Evolutionary conservation across 2,113 vertebrate species (phyloP), one percentile per base, ranked within the genome.

Genomic region (Toxotes jaculatrix): DNA sequence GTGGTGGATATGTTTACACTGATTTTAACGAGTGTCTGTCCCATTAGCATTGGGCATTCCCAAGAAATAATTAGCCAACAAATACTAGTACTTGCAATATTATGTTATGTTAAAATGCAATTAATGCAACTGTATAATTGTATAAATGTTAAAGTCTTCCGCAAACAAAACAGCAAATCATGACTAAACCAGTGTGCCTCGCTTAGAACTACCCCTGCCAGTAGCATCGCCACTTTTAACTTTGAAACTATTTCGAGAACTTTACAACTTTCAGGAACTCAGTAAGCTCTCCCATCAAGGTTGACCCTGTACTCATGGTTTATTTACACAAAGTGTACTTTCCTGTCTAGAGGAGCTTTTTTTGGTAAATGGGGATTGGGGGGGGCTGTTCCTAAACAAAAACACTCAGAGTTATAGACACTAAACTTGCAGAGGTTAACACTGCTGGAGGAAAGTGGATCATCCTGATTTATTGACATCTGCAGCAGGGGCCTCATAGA

Each of bases 311-410:
- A 38, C 14, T 68, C 45, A 34, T 70, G 62, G 19, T 49, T 76
- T 77, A 19, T 85, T 82, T n/a, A 74, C 21, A 64, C 14, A 40
- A 38, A 51, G 27, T 73, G 55, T 42, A 64, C n/a, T 55, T 47
- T 65, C 38, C 49, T 62, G 57, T 70, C 36, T 31, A 1, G 14
- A 43, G 14, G 38, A 16, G 16, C 4, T 13, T 51, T 49, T 82
- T 77, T 74, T 32, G 0, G 34, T 56, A 21, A 66, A 23, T 21
- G 3, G 34, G 3, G 62, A 27, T n/a, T n/a, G 27, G 27, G 27
- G 27, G 19, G 14, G n/a, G 64, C 49, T 65, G 12, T 12, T 36
- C 7, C 9, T 45, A 43, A 73, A 80, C 55, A 60, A 38, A 68
- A 59, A 63, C 32, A 74, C 6, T 40, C 14, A 45, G 14, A 19